A percentile compares a stretch with the other conserved stretches of the same genome.
Evolutionary conservation across 2,888 invertebrate genomes (phyloP).

Genomic region (Ornithoptera priamus): DNA sequence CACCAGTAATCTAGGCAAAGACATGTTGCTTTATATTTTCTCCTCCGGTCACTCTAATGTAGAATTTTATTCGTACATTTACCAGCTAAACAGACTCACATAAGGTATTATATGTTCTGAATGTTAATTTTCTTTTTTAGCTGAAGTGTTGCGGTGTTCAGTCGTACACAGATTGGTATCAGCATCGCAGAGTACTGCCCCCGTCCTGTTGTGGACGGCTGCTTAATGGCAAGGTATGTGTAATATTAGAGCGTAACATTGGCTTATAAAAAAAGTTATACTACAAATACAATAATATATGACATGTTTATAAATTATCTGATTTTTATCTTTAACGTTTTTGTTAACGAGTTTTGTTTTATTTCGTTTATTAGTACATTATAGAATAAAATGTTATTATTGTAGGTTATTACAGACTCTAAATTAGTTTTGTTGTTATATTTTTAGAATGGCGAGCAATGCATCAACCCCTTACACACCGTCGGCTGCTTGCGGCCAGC

Average conservation of each 20-base stretch:
- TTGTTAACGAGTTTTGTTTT: too few species aligned
- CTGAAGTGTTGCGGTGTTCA: slow-evolving; percentile 67
- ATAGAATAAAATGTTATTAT: neutral
- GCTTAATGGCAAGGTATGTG: slow-evolving; percentile 53
- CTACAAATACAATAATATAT: too few species aligned
- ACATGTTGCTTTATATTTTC: too few species aligned
- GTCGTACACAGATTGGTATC: slow-evolving; percentile 62
- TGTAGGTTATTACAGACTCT: neutral
- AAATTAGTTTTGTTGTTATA: neutral
- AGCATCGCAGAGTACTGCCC: slow-evolving; percentile 52
- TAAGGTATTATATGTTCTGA: too few species aligned
- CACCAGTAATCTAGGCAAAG: too few species aligned
- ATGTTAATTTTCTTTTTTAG: slow-evolving; percentile 40
- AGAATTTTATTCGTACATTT: too few species aligned
- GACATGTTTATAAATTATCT: too few species aligned
- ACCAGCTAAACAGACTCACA: too few species aligned
- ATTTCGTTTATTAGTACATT: too few species aligned
- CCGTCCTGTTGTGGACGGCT: slow-evolving; percentile 63
- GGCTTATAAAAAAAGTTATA: neutral
- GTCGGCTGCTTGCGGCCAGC: slow-evolving; percentile 60
- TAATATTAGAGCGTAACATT: neutral
- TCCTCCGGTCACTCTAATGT: too few species aligned
- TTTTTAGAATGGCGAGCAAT: slow-evolving; percentile 47
- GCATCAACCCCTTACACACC: slow-evolving; percentile 48
- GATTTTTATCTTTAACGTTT: too few species aligned